Evolutionary conservation across 1,140 invertebrate genomes (phyloP), one percentile per base, ranked within the genome.

Genomic region (Achatina immaculata): DNA sequence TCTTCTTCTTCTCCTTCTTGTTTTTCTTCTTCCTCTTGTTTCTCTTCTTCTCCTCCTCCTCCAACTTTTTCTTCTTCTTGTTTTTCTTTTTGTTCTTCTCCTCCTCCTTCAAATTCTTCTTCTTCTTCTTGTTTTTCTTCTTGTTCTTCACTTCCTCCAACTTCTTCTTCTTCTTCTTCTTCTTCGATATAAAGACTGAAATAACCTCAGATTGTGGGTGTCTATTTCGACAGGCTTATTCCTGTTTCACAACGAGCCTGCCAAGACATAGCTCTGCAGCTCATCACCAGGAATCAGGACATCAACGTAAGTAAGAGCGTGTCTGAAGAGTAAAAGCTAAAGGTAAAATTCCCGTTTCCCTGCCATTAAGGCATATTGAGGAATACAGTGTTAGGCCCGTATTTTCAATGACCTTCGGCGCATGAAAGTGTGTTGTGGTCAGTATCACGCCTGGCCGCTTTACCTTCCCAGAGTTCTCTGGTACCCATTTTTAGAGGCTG

Each of bases 191-290:
- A n/a, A n/a, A n/a, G n/a, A n/a, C n/a, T n/a, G n/a, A n/a, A n/a
- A n/a, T n/a, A n/a, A n/a, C n/a, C 48, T 19, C 7, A 9, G 16
- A 19, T 55, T 55, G 16, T 14, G 3, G 3, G 48, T 55, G 48
- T 19, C 24, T 55, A 55, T 19, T 9, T 55, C 28, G 1, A 66
- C 65, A 66, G 65, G 19, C 16, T 31, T 3, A 66, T 66, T 31
- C 65, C 65, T 21, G 65, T 36, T 38, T 4, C 65, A 1, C 14
- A 48, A 24, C 83, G 80, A 6, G 73, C 82, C 93, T 87, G 85
- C 48, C 82, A 83, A 43, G 92, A 92, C 78, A 92, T 93, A n/a
- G 92, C 92, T 9, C 40, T 68, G 2, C 90, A 90, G 75, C 83
- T 90, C 14, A 77, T 89, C 34, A 68, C 85, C n/a, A 79, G 85